Conservation (phyloP, 30 jellyfish, hydroid and myxozoan species). For the Aurelia sp. region DNA sequence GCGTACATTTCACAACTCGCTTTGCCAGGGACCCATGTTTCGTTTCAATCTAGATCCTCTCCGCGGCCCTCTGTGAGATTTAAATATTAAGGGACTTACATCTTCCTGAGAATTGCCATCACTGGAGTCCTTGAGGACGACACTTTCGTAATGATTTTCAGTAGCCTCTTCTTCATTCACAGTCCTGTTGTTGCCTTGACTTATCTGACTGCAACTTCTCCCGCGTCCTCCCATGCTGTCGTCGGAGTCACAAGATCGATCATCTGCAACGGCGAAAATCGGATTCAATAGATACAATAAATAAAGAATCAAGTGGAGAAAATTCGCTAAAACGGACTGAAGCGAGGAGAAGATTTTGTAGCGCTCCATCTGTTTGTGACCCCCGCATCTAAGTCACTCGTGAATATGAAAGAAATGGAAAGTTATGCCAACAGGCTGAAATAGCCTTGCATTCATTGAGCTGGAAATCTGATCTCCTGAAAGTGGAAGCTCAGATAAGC, state of each 20-base stretch:
- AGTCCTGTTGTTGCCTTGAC: conserved; percentile 36
- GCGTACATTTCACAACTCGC: too few relatives aligned
- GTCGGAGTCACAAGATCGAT: conserved; percentile 62
- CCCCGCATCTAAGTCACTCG: too few relatives aligned
- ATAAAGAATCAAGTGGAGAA: conserved; percentile 7
- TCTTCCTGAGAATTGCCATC: conserved; percentile 17
- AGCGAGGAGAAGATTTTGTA: too few relatives aligned
- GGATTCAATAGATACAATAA: background rate
- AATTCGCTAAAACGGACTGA: background rate
- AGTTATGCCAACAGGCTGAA: too few relatives aligned
- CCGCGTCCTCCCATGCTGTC: conserved; percentile 59
- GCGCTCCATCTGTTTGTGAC: too few relatives aligned
- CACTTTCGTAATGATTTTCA: background rate
- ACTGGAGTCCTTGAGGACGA: conserved; percentile 1
- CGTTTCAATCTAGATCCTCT: too few relatives aligned
- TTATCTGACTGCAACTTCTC: conserved; percentile 39
- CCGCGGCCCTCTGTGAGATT: too few relatives aligned
- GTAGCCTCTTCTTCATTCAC: conserved; percentile 22
- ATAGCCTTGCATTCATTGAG: too few relatives aligned
- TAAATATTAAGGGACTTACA: background rate
- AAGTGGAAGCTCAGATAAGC: too few relatives aligned
- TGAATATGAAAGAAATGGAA: too few relatives aligned
- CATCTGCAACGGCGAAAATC: conserved; percentile 20
- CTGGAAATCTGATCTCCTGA: too few relatives aligned
- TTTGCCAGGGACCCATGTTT: too few relatives aligned